Evolutionary conservation across 2,113 vertebrate genomes (phyloP).

Genomic region (Nothocercus julius): DNA sequence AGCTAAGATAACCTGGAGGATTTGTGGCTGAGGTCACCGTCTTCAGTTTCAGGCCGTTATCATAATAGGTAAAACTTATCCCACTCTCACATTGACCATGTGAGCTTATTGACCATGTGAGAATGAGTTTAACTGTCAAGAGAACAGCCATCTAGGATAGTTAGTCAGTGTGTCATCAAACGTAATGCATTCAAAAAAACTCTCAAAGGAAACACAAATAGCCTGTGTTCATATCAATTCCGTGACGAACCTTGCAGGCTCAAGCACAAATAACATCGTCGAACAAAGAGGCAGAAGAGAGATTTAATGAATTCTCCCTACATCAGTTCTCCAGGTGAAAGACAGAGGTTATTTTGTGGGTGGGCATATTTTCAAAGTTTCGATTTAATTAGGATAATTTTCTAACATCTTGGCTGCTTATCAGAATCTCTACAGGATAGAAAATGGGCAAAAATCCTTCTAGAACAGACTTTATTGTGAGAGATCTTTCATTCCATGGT

Average conservation of each 20-base stretch:
- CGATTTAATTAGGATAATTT: slow-evolving; percentile 1
- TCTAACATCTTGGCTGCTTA: slow-evolving; percentile 32
- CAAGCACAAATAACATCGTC: not conserved
- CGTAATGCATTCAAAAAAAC: not conserved
- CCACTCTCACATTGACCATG: not conserved
- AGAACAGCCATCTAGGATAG: not conserved
- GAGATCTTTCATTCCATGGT: slow-evolving; percentile 30
- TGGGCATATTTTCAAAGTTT: not conserved
- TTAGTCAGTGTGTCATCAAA: not conserved
- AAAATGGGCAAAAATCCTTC: slow-evolving; percentile 38
- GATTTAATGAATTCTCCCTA: not conserved
- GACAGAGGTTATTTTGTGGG: not conserved
- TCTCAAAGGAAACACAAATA: not conserved
- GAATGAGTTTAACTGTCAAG: not conserved
- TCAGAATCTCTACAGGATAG: slow-evolving; percentile 22
- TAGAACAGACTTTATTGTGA: slow-evolving; percentile 58
- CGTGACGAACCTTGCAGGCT: not conserved
- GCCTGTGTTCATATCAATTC: not conserved
- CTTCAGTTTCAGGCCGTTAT: not conserved
- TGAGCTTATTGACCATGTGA: not conserved
- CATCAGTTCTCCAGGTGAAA: not conserved
- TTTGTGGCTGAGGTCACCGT: not conserved
- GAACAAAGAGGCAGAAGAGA: not conserved
- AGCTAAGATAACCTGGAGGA: not conserved
- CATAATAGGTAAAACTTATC: not conserved